phyloP scores from a whole-genome alignment of 2,797 vertebrate species.

The Mormyrops attenuatus region DNA sequence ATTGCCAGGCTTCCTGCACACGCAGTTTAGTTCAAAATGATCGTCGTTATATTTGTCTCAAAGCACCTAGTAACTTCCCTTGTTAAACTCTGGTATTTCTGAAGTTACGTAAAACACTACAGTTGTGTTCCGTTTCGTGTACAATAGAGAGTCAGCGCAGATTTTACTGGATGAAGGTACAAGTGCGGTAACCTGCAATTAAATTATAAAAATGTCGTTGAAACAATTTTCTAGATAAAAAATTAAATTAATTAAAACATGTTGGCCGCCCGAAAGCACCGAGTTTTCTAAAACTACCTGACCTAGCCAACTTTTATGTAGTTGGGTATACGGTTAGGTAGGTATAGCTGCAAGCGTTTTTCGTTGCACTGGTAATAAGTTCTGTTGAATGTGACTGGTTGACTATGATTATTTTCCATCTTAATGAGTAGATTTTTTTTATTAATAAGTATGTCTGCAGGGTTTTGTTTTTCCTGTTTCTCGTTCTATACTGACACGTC shows the following conservation, averaged over 20 bases:
- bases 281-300: not conserved
- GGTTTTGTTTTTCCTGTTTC: not conserved
- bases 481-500: not conserved
- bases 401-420: not conserved
- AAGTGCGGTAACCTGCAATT: not conserved
- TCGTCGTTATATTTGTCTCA: not conserved
- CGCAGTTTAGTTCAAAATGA: not conserved
- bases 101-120: not conserved
- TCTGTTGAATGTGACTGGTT: not conserved
- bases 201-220: not conserved
- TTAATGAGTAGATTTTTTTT: not conserved
- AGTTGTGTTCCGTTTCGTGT: not conserved
- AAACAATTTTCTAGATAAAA: not conserved
- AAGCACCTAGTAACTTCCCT: not conserved
- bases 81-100: not conserved
- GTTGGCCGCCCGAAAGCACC: not conserved
- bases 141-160: not conserved
- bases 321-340: not conserved
- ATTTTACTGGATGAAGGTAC: not conserved
- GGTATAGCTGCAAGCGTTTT: not conserved
- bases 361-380: not conserved
- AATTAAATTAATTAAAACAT: not conserved
- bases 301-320: not conserved
- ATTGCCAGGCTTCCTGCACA: not conserved
- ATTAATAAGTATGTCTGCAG: not conserved